Percentiles rank a stretch among this genome's conserved stretches.
Conservation (phyloP, 2,113 vertebrate genomes). For the Oreochromis niloticus region DNA sequence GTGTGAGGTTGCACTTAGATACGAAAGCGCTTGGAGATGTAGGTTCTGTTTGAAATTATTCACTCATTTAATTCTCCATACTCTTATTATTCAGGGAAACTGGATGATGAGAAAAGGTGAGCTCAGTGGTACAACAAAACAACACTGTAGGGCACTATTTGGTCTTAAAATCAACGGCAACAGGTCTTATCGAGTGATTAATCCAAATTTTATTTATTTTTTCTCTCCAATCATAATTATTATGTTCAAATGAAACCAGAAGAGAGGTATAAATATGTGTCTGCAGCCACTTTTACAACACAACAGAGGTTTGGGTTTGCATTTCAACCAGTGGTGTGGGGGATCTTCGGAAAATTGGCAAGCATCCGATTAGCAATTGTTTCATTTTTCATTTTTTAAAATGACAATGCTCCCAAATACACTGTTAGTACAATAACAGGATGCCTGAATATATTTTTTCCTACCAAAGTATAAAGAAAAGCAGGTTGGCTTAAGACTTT, state of each 20-base stretch:
- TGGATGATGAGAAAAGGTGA: not conserved
- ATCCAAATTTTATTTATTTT: not conserved
- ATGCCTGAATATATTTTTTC: not conserved
- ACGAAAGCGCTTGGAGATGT: not conserved
- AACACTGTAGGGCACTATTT: not conserved
- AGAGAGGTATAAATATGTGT: not conserved
- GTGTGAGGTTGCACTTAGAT: not conserved
- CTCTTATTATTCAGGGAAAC: not conserved
- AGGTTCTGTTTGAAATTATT: not conserved
- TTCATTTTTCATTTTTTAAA: not conserved
- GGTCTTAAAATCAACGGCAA: not conserved
- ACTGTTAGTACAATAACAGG: not conserved
- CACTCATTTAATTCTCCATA: not conserved
- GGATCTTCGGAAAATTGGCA: not conserved
- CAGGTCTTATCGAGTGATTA: not conserved
- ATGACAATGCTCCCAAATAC: not conserved
- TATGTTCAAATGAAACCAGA: not conserved
- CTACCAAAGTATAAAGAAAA: not conserved
- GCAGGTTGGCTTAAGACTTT: not conserved
- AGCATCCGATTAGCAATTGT: not conserved
- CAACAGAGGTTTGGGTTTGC: not conserved
- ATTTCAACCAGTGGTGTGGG: not conserved
- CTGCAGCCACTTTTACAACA: not conserved
- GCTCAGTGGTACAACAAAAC: not conserved
- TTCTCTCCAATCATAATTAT: not conserved